Percentiles rank a stretch among this genome's conserved stretches.
phyloP scores from a whole-genome alignment of 2,797 vertebrate species.

The Rhinichthys osculus region DNA sequence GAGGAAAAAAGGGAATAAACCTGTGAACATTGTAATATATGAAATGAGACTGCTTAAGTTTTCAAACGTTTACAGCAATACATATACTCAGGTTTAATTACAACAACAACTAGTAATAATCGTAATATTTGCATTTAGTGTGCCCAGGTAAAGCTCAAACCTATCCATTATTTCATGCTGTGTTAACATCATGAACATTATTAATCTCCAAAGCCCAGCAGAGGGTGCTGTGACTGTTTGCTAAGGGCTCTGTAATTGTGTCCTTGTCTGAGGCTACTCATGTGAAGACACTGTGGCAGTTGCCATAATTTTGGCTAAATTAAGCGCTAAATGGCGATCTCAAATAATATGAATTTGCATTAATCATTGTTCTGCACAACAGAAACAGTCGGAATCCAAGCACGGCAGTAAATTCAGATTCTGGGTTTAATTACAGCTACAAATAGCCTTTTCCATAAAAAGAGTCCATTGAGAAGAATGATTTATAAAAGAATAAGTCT shows the following conservation, averaged over 20 bases:
- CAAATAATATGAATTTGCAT: constrained; percentile 99
- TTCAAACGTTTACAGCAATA: neutral
- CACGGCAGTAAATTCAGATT: constrained; percentile 92
- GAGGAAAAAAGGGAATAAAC: neutral
- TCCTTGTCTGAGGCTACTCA: constrained; percentile 84
- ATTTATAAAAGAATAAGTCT: constrained; percentile 80
- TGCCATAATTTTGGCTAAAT: constrained; percentile 99
- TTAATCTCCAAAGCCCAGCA: constrained; percentile 72
- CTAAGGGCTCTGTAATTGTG: constrained; percentile 62
- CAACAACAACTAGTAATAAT: neutral
- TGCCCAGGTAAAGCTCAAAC: constrained; percentile 17
- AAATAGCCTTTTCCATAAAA: constrained; percentile 90
- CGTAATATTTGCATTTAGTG: constrained; percentile 1
- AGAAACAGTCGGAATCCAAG: constrained; percentile 90
- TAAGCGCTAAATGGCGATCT: constrained; percentile 99
- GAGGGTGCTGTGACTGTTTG: constrained; percentile 86
- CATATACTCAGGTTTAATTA: neutral
- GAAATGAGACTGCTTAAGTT: neutral
- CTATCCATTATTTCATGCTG: neutral
- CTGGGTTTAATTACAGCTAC: constrained; percentile 93
- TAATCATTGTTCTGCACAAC: constrained; percentile 97
- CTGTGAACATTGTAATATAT: neutral
- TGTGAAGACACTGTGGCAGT: constrained; percentile 89
- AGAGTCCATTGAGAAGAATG: constrained; percentile 79
- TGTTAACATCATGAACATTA: constrained; percentile 13